A percentile compares a stretch with the other conserved stretches of the same genome.
These are phyloP conservation scores for Flexamia atlantica DNA, from an alignment of 2,888 invertebrate species.

Conservation along the genomic window DNA sequence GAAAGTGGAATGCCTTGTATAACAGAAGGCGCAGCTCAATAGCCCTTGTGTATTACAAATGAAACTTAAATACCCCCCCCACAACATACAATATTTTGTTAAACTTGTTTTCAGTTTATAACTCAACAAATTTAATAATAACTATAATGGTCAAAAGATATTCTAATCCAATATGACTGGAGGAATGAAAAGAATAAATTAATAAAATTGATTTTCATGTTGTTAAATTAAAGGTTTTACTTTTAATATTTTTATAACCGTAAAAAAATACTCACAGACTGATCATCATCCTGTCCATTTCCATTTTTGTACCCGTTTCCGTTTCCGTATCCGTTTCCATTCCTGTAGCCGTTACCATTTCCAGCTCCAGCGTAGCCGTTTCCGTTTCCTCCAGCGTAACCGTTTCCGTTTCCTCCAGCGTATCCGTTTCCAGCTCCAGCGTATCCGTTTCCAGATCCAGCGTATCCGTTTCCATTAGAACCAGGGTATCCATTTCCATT, in stretches of 20 bases:
- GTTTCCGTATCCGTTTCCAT: conserved; percentile 27
- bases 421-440: conserved; percentile 47
- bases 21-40: neutral
- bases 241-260: too few relatives aligned
- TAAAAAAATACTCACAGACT: conserved; percentile 58
- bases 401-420: conserved; percentile 41
- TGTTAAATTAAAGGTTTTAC: too few relatives aligned
- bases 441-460: conserved; percentile 44
- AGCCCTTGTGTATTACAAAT: neutral
- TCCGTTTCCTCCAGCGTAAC: conserved; percentile 44
- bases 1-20: neutral
- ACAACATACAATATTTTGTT: too few relatives aligned
- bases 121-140: too few relatives aligned
- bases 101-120: too few relatives aligned
- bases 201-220: too few relatives aligned
- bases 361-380: conserved; percentile 21
- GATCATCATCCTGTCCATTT: conserved; percentile 54
- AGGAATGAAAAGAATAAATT: too few relatives aligned
- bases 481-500: conserved; percentile 51
- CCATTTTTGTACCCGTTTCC: conserved; percentile 57
- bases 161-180: too few relatives aligned
- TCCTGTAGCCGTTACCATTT: conserved; percentile 30
- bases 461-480: conserved; percentile 48
- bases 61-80: too few relatives aligned
- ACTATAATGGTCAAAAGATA: too few relatives aligned